A percentile compares a stretch with the other conserved stretches of the same genome.
Evolutionary conservation across 2,888 invertebrate species (phyloP).

Genomic region (Eilema sororculum): DNA sequence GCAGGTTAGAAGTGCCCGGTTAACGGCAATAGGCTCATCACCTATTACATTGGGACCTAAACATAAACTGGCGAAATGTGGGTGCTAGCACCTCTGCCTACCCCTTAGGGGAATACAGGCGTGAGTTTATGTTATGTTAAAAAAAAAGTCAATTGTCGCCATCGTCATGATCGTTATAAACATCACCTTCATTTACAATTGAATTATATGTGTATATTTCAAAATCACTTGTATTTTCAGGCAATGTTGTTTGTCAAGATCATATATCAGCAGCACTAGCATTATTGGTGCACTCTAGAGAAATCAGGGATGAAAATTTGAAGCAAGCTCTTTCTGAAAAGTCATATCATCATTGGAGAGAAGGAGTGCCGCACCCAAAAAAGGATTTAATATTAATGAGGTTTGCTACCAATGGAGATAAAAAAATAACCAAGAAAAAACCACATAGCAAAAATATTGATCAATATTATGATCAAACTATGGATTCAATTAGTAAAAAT

Average conservation of each 20-base stretch:
- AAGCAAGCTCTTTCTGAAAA: slow-evolving; percentile 71
- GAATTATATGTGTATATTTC: background rate
- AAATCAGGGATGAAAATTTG: slow-evolving; percentile 75
- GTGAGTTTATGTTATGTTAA: no score
- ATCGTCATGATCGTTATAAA: background rate
- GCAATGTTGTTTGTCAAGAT: slow-evolving; percentile 89
- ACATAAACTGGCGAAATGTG: no score
- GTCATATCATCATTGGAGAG: slow-evolving; percentile 92
- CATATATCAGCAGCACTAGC: slow-evolving; percentile 88
- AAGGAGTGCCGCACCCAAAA: slow-evolving; percentile 89
- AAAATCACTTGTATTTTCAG: slow-evolving; percentile 66
- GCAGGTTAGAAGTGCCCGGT: no score
- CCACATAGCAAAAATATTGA: slow-evolving; percentile 54
- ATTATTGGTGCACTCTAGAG: slow-evolving; percentile 85
- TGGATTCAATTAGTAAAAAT: slow-evolving; percentile 84
- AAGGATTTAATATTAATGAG: slow-evolving; percentile 90
- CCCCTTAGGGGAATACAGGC: no score
- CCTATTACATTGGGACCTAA: no score
- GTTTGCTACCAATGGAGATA: slow-evolving; percentile 92
- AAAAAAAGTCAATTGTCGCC: background rate
- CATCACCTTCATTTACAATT: background rate
- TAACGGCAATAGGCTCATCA: no score
- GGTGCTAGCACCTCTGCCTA: no score
- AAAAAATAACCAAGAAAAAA: slow-evolving; percentile 87
- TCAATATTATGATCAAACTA: slow-evolving; percentile 63